These are phyloP conservation scores for Leuciscus waleckii DNA, from an alignment of 2,797 vertebrate genomes.

Conservation along the genomic window DNA sequence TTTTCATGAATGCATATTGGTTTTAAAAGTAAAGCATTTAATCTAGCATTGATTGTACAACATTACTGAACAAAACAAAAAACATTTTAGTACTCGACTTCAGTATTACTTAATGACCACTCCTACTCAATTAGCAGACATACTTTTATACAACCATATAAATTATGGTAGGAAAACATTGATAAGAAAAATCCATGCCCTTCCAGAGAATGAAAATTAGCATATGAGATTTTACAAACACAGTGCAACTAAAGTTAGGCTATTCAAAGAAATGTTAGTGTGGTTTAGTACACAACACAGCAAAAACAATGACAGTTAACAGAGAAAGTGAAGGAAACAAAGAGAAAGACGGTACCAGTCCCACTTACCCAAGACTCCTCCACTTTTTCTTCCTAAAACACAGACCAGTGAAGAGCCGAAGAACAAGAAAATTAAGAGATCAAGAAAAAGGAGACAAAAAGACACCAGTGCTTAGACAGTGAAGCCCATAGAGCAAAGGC, in stretches of 20 bases:
- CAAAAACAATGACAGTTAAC: slow-evolving; percentile 12
- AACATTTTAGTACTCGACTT: background rate
- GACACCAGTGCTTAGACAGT: slow-evolving; percentile 87
- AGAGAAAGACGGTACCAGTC: slow-evolving; percentile 63
- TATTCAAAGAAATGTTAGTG: background rate
- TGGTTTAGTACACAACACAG: background rate
- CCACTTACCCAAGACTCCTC: slow-evolving; percentile 91
- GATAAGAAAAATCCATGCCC: background rate
- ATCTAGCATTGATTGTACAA: background rate
- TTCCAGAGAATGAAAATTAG: background rate
- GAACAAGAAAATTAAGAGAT: slow-evolving; percentile 51
- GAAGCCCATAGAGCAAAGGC: slow-evolving; percentile 76
- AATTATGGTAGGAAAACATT: background rate
- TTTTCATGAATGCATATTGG: background rate
- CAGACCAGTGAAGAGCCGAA: slow-evolving; percentile 77
- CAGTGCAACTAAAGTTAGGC: background rate
- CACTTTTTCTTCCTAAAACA: slow-evolving; percentile 94
- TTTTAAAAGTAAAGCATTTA: background rate
- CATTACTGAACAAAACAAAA: background rate
- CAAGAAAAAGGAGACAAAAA: slow-evolving; percentile 76
- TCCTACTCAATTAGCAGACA: slow-evolving; percentile 17
- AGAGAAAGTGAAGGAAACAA: slow-evolving; percentile 31
- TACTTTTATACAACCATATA: slow-evolving; percentile 9
- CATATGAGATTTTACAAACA: background rate
- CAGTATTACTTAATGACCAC: slow-evolving; percentile 4